A percentile compares a stretch with the other conserved stretches of the same genome.
phyloP scores from a whole-genome alignment of 2,797 vertebrate species.

The Sebastiscus tertius region DNA sequence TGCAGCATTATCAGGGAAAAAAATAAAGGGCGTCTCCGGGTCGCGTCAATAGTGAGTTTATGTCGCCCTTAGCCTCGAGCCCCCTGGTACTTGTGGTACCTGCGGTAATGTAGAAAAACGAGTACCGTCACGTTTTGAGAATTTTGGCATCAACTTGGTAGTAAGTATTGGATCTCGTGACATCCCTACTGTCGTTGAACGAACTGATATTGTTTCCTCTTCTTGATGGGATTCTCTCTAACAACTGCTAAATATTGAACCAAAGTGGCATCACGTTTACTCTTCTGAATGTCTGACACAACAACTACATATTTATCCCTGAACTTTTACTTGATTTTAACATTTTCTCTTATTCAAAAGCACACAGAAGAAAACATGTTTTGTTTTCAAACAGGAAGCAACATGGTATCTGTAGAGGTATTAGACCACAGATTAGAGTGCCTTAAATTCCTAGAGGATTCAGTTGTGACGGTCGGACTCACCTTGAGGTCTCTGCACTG shows the following conservation, averaged over 20 bases:
- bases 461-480: conserved; percentile 33
- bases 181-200: neutral
- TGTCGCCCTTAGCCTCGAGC: no score
- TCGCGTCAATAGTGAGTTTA: no score
- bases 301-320: neutral
- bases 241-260: neutral
- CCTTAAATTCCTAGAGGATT: neutral
- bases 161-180: no score
- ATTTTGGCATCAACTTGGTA: no score
- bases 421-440: neutral
- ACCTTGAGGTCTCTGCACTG: conserved; percentile 99
- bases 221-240: conserved; percentile 11
- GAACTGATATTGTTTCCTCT: neutral
- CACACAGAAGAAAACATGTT: neutral
- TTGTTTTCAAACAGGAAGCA: neutral
- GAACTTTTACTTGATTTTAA: neutral
- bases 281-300: neutral
- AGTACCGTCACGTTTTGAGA: no score
- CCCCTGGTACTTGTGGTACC: no score
- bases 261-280: neutral
- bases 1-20: no score
- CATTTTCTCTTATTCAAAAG: neutral
- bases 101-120: no score
- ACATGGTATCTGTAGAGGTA: neutral
- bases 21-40: no score